phyloP scores from a whole-genome alignment of 2,797 vertebrate species.

The Syndactyla subalaris region DNA sequence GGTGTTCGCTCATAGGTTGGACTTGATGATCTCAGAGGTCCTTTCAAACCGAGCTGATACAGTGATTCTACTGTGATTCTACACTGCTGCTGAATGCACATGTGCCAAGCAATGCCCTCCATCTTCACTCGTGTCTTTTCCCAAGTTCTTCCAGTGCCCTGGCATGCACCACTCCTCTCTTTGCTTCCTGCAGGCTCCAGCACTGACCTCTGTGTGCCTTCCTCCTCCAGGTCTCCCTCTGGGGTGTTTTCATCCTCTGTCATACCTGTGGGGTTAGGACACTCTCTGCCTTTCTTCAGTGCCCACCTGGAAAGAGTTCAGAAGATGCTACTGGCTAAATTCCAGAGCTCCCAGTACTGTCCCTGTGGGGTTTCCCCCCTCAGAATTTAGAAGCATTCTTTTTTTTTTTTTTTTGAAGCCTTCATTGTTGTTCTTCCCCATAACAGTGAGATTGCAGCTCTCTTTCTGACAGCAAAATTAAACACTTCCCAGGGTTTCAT shows the following conservation, averaged over 20 bases:
- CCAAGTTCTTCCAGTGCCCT: neutral
- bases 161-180: fast-evolving
- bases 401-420: neutral
- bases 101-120: fast-evolving
- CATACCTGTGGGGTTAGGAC: neutral
- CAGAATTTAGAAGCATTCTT: fast-evolving
- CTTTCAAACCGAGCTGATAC: neutral
- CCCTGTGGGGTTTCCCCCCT: fast-evolving
- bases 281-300: neutral
- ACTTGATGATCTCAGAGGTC: neutral
- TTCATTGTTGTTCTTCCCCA: neutral
- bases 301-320: neutral
- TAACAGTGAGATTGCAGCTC: neutral
- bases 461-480: neutral
- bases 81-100: neutral
- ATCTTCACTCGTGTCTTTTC: fast-evolving
- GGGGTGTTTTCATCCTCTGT: neutral
- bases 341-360: neutral
- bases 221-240: neutral
- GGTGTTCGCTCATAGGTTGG: neutral
- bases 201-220: neutral
- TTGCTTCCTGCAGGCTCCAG: neutral
- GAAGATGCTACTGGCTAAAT: neutral
- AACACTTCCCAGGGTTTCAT: neutral
- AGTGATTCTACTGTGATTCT: neutral